Base-by-base conservation (phyloP, 2,113 vertebrate genomes). In the Falcunculus frontatus region DNA sequence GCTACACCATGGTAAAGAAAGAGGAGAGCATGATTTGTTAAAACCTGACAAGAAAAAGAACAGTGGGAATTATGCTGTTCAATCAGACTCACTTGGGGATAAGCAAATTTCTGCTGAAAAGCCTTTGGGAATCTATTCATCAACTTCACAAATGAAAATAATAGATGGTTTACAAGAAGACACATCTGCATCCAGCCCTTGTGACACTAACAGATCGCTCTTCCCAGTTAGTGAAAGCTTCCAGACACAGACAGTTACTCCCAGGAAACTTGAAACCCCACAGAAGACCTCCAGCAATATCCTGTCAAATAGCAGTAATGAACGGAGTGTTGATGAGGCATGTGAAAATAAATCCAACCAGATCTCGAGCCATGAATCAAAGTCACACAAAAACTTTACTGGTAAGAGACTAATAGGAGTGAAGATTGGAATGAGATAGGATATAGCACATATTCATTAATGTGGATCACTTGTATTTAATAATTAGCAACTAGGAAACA, bases 341-440 rank as follows among this genome's bases (percentile, higher is more conserved):
- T 3, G 0, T 78, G 62, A 90, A 87, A 95, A 92, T 75, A 94
- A 93, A 87, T 60, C 94, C 84, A 87, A 91, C 53, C 59, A 85
- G 41, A 57, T 84, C 44, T 49, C 67, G 89, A 89, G 68, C 33
- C 88, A 41, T 78, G 95, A 96, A 41, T 91, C 92, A 74, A 91
- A 90, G 56, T 88, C 82, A 33, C 73, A 93, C 27, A 62, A 93
- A 91, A 89, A 18, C 62, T 47, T 77, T 75, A 70, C 91, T 95
- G 98, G 98, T 99, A 98, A 99, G 98, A 97, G 16, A 53, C 68
- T 93, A 42, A 21, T 13, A 21, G 35, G 39, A 69, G 11, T 26
- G 35, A 85, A 56, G 37, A 63, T 57, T 23, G 25, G 46, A 83
- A 63, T 60, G 18, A 32, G 16, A 64, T 63, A 59, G 29, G 22